These are phyloP conservation scores for Agrypnus murinus DNA, from an alignment of 2,888 invertebrate species.

Conservation along the genomic window DNA sequence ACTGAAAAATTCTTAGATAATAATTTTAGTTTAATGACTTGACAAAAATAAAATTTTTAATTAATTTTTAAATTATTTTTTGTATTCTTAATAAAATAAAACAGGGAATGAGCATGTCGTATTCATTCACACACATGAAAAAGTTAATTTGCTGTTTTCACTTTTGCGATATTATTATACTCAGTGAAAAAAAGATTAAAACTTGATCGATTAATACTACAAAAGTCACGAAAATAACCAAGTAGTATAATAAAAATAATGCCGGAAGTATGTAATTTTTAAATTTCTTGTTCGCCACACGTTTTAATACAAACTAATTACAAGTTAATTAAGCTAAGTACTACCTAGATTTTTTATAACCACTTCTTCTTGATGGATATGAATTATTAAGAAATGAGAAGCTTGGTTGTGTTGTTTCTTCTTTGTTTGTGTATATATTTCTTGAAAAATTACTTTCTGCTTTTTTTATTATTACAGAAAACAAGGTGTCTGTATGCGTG, in stretches of 20 bases:
- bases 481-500: no score
- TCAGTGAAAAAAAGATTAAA: neutral
- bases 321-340: conserved; percentile 13
- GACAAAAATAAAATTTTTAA: no score
- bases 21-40: no score
- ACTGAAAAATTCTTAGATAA: no score
- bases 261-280: conserved; percentile 11
- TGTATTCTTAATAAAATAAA: conserved; percentile 1
- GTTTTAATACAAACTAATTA: conserved; percentile 9
- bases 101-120: neutral
- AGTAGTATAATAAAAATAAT: conserved; percentile 1
- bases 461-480: no score
- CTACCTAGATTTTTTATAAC: conserved; percentile 8
- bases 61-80: no score
- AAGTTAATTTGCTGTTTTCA: conserved; percentile 11
- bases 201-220: conserved; percentile 9
- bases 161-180: neutral
- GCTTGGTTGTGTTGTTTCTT: neutral
- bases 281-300: conserved; percentile 10
- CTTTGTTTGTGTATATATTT: no score
- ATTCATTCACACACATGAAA: neutral
- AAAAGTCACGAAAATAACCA: conserved; percentile 7
- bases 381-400: neutral
- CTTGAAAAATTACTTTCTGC: no score
- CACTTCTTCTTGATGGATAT: neutral